These are phyloP conservation scores for Nymphalis urticae DNA, from an alignment of 2,888 invertebrate genomes.

Conservation along the genomic window DNA sequence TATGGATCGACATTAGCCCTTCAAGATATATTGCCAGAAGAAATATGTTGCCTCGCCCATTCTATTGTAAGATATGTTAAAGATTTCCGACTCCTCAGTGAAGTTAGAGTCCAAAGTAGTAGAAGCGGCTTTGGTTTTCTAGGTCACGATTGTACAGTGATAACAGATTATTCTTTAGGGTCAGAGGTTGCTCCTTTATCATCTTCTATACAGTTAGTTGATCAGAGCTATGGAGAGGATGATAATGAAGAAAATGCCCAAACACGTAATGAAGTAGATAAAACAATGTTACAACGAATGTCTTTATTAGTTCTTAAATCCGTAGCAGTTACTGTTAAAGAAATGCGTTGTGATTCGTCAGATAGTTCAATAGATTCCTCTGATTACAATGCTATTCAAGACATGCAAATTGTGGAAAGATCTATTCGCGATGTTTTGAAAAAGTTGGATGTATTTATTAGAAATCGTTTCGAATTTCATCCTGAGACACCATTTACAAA, in stretches of 20 bases:
- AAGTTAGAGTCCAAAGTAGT: slow-evolving; percentile 71
- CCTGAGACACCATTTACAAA: slow-evolving; percentile 94
- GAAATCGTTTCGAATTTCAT: slow-evolving; percentile 90
- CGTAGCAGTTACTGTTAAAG: slow-evolving; percentile 94
- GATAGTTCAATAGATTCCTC: slow-evolving; percentile 92
- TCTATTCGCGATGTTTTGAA: slow-evolving; percentile 91
- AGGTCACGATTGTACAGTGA: slow-evolving; percentile 67
- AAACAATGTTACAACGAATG: slow-evolving; percentile 91
- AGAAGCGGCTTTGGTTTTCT: slow-evolving; percentile 74
- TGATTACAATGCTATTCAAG: slow-evolving; percentile 92
- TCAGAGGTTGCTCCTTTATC: slow-evolving; percentile 62
- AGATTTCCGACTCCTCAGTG: slow-evolving; percentile 88
- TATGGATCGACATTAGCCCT: slow-evolving; percentile 94
- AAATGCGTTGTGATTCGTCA: slow-evolving; percentile 92
- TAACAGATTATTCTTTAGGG: slow-evolving; percentile 65
- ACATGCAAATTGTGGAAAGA: slow-evolving; percentile 93
- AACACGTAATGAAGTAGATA: slow-evolving; percentile 83
- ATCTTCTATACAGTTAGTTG: slow-evolving; percentile 69
- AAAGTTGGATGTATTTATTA: slow-evolving; percentile 91
- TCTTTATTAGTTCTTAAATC: slow-evolving; percentile 93
- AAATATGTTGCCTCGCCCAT: slow-evolving; percentile 92
- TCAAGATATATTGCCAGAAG: slow-evolving; percentile 93
- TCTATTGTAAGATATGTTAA: slow-evolving; percentile 92
- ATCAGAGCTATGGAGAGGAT: slow-evolving; percentile 74
- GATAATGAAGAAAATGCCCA: slow-evolving; percentile 60